Conservation (phyloP, 2,888 invertebrate genomes). For the Macropis europaea region DNA sequence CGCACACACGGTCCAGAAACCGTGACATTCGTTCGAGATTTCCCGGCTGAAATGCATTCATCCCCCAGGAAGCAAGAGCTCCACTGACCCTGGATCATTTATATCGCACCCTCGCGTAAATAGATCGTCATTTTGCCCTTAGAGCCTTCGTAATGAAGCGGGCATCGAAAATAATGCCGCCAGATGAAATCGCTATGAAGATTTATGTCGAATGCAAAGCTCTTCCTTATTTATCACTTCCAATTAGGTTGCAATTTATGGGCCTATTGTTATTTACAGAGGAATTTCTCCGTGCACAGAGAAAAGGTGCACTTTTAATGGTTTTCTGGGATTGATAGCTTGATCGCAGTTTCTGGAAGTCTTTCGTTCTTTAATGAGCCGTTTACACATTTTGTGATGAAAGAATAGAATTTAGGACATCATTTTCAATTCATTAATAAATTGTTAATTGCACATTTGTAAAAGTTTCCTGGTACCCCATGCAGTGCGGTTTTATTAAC, state of each 20-base stretch:
- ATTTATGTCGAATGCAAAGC: constrained; percentile 18
- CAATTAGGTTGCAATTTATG: not conserved
- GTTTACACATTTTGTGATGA: too few species aligned
- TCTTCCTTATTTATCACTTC: not conserved
- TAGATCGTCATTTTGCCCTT: constrained; percentile 16
- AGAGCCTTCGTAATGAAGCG: constrained; percentile 21
- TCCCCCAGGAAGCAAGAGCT: constrained; percentile 11
- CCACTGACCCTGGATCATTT: constrained; percentile 24
- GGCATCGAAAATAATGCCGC: not conserved
- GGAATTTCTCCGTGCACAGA: too few species aligned
- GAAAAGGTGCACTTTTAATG: too few species aligned
- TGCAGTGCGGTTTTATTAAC: too few species aligned
- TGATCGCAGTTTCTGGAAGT: too few species aligned
- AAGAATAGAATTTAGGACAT: too few species aligned
- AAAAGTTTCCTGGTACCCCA: too few species aligned
- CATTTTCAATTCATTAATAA: too few species aligned
- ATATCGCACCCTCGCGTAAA: constrained; percentile 22
- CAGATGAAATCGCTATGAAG: constrained; percentile 7
- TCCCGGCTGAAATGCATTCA: not conserved
- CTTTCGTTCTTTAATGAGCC: too few species aligned
- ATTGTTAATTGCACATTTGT: too few species aligned
- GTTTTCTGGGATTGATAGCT: too few species aligned
- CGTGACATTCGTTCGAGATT: not conserved
- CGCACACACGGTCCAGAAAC: not conserved
- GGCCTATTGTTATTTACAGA: not conserved